Evolutionary conservation across 2,797 vertebrate genomes (phyloP).

Genomic region (Meriones psammophilus): DNA sequence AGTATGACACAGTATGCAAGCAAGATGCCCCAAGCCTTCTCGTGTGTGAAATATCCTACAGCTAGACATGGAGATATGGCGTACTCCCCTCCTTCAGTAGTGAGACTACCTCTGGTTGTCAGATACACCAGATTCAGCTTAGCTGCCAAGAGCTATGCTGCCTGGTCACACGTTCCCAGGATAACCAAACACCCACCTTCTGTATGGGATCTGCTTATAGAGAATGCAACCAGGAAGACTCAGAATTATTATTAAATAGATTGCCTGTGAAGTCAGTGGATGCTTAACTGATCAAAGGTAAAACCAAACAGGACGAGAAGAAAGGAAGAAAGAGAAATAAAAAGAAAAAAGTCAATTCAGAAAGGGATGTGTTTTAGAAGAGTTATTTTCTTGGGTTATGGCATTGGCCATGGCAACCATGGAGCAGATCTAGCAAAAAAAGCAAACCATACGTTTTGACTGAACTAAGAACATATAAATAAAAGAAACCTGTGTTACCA

Average conservation of each 20-base stretch:
- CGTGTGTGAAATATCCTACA: background rate
- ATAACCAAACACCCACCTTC: background rate
- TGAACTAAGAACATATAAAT: background rate
- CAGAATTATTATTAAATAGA: background rate
- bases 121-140: background rate
- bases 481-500: background rate
- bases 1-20: background rate
- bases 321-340: background rate
- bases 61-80: background rate
- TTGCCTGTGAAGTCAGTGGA: background rate
- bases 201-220: background rate
- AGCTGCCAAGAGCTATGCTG: background rate
- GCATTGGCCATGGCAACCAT: background rate
- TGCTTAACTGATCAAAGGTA: background rate
- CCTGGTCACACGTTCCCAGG: background rate
- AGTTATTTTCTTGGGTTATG: background rate
- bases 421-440: background rate
- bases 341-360: background rate
- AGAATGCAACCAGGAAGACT: background rate
- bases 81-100: background rate
- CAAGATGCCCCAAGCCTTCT: background rate
- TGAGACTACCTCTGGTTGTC: background rate
- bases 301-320: background rate
- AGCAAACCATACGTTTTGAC: background rate
- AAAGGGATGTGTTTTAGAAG: background rate